phyloP scores from a whole-genome alignment of 2,113 vertebrate genomes.

The Orycteropus afer region DNA sequence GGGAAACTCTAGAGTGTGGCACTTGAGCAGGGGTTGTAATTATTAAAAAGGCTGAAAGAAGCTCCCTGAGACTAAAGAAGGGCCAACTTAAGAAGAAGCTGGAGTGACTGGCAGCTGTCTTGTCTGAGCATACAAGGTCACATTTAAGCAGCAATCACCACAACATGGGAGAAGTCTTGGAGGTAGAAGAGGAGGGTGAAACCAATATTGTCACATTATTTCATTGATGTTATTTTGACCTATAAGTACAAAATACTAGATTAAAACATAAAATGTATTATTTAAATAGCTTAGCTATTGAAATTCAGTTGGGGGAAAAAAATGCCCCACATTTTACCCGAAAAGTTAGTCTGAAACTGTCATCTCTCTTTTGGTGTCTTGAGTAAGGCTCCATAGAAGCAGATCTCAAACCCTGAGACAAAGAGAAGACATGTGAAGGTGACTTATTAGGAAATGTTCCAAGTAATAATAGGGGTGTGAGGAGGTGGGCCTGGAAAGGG shows the following conservation, averaged over 20 bases:
- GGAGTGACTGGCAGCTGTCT: not conserved
- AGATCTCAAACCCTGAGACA: not conserved
- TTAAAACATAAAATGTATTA: not conserved
- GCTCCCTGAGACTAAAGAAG: not conserved
- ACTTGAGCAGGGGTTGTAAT: not conserved
- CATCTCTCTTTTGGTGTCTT: not conserved
- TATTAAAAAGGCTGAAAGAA: not conserved
- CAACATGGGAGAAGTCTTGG: not conserved
- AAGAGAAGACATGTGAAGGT: not conserved
- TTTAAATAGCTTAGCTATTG: not conserved
- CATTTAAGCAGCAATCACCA: not conserved
- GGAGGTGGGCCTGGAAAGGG: not conserved
- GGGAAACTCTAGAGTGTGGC: not conserved
- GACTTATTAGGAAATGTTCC: not conserved
- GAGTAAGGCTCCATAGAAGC: not conserved
- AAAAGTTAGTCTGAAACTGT: not conserved
- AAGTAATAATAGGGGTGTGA: not conserved
- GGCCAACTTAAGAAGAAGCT: not conserved
- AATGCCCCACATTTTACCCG: not conserved
- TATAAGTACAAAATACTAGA: not conserved
- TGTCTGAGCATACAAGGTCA: not conserved
- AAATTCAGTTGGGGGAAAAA: not conserved
- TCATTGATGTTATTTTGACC: conserved; percentile 7
- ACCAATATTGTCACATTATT: not conserved
- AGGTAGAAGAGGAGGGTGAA: not conserved